Conservation (phyloP, 2,797 vertebrate genomes). For the Simalia tracyae region DNA sequence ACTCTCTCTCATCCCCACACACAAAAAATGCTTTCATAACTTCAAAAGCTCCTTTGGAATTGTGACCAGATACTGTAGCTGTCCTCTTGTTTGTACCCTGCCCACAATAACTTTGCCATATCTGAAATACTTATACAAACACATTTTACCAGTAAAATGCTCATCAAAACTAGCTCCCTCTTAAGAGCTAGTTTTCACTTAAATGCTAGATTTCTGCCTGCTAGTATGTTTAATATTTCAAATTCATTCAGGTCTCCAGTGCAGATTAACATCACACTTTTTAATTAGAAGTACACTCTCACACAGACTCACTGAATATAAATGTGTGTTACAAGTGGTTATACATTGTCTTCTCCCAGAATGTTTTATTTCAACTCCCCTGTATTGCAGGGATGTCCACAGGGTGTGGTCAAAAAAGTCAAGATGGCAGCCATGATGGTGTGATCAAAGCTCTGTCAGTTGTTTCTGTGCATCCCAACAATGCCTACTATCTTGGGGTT, state of each 20-base stretch:
- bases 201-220: not conserved
- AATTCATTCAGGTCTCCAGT: not conserved
- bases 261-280: not conserved
- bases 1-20: not conserved
- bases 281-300: not conserved
- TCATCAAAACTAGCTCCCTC: not conserved
- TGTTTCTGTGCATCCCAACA: not conserved
- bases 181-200: not conserved
- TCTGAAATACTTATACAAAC: not conserved
- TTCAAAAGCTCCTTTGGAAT: not conserved
- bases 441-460: not conserved
- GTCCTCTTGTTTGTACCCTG: not conserved
- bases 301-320: not conserved
- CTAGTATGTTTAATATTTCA: not conserved
- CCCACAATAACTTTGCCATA: not conserved
- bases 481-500: not conserved
- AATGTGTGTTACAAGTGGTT: not conserved
- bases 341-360: not conserved
- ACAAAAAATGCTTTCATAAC: not conserved
- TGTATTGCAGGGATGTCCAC: not conserved
- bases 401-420: not conserved
- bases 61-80: not conserved
- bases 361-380: not conserved
- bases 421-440: not conserved
- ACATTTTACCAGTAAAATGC: not conserved